phyloP scores from a whole-genome alignment of 2,113 vertebrate species.

The Phaethornis superciliosus region DNA sequence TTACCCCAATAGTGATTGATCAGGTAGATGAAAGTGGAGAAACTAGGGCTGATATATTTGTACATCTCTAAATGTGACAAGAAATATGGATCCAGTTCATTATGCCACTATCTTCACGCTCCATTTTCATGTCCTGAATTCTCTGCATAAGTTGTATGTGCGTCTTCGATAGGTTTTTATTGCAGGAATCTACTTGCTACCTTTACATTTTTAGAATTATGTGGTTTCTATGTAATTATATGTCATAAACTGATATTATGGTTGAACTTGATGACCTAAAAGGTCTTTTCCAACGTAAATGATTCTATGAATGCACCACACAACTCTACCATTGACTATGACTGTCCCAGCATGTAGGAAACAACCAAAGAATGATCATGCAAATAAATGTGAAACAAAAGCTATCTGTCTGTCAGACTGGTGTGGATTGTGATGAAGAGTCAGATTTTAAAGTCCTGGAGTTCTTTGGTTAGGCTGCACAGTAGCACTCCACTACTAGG shows the following conservation, averaged over 20 bases:
- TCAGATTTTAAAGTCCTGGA: background rate
- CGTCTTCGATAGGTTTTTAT: background rate
- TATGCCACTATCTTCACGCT: background rate
- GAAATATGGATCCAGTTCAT: background rate
- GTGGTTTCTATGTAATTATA: background rate
- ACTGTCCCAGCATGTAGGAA: background rate
- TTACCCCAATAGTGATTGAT: background rate
- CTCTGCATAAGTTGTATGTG: fast-evolving
- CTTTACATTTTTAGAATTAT: background rate
- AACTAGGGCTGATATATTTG: background rate
- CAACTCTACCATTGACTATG: background rate
- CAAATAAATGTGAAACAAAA: background rate
- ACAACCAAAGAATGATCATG: background rate
- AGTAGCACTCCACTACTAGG: background rate
- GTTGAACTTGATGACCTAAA: background rate
- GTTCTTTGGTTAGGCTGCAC: background rate
- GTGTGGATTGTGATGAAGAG: background rate
- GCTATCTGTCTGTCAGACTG: background rate
- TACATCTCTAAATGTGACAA: background rate
- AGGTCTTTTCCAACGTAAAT: background rate
- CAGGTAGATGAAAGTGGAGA: background rate
- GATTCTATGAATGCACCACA: background rate
- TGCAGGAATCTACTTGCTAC: background rate
- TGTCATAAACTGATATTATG: background rate
- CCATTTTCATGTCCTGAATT: background rate